Evolutionary conservation across 2,888 invertebrate genomes (phyloP).

Genomic region (Mongoloraphidia duomilia): DNA sequence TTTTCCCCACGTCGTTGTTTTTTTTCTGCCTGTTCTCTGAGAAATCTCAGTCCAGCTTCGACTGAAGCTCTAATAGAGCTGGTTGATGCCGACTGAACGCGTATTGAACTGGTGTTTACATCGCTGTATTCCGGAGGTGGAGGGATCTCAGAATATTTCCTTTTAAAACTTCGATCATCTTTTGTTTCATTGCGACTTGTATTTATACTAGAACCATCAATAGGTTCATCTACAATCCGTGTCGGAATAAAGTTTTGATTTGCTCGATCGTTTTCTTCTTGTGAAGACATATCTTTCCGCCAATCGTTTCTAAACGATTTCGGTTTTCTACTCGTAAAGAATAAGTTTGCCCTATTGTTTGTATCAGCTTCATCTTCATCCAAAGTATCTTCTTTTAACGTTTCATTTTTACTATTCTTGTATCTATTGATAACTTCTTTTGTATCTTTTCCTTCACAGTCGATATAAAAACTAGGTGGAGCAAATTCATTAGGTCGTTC

Average conservation of each 20-base stretch:
- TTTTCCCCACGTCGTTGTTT: constrained; percentile 15
- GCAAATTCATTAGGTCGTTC: constrained; percentile 67
- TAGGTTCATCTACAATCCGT: constrained; percentile 15
- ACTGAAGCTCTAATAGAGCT: constrained; percentile 33
- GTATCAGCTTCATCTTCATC: constrained; percentile 6
- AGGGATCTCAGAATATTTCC: constrained; percentile 39
- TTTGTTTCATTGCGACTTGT: constrained; percentile 2
- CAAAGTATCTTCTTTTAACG: neutral
- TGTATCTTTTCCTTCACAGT: too few relatives aligned
- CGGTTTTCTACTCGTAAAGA: constrained; percentile 23
- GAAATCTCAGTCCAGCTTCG: constrained; percentile 36
- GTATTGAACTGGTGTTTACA: too few relatives aligned
- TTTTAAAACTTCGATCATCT: constrained; percentile 10
- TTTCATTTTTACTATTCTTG: neutral
- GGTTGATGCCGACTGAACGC: too few relatives aligned
- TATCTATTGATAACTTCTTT: too few relatives aligned
- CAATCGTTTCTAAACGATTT: constrained; percentile 12
- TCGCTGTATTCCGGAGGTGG: constrained; percentile 35
- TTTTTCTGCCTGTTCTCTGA: constrained; percentile 38
- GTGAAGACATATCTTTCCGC: constrained; percentile 15
- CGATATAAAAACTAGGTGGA: constrained; percentile 33
- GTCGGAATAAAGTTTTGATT: constrained; percentile 1
- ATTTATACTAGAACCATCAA: constrained; percentile 5
- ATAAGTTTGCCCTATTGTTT: constrained; percentile 18
- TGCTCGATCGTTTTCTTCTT: constrained; percentile 4